Base-by-base conservation (phyloP, 2,888 invertebrate species). In the Acanthosepion esculentum region DNA sequence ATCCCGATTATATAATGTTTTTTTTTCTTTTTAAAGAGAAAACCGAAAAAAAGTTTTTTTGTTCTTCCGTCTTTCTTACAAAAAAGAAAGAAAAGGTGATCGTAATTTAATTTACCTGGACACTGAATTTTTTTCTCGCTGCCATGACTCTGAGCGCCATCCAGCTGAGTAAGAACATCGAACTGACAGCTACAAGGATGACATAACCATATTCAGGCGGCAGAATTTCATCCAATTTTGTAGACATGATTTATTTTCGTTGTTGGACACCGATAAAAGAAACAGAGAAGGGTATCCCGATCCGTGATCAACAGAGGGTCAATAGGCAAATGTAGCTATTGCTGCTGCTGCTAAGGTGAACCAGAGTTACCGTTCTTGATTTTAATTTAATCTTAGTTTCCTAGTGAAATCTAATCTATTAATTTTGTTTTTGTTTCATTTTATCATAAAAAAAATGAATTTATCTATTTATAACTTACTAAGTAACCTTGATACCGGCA, bases 141-240 rank as follows among this genome's bases (percentile, higher is more conserved):
- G 96, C 95, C 92, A 96, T 95, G 0, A 96, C 96, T 93, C 96
- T 95, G 91, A 96, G 94, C 48, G 95, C 96, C 33, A 96, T 95
- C 96, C 96, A 96, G 94, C 96, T 96, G 10, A 96, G 94, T 55
- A 96, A 94, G 78, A 96, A 94, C 96, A 96, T 96, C 20, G 96
- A 95, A 4, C 95, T 95, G 93, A 96, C 95, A 7, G 96, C 95
- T 18, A 96, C 96, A 33, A 96, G 94, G 48, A 96, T 95, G n/a
- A 96, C 96, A 94, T 96, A 96, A 48, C 96, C 96, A 95, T 96
- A 96, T 48, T 96, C 96, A 29, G 95, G 50, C 2, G 95, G 95
- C 53, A 96, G 20, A 41, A 94, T 48, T 41, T 48, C 48, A 29
- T 29, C 29, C 10, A 92, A 8, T 91, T n/a, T 18, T 50, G 48